Evolutionary conservation across 1,140 invertebrate genomes (phyloP), one percentile per base, ranked within the genome.

Genomic region (Solen grandis): DNA sequence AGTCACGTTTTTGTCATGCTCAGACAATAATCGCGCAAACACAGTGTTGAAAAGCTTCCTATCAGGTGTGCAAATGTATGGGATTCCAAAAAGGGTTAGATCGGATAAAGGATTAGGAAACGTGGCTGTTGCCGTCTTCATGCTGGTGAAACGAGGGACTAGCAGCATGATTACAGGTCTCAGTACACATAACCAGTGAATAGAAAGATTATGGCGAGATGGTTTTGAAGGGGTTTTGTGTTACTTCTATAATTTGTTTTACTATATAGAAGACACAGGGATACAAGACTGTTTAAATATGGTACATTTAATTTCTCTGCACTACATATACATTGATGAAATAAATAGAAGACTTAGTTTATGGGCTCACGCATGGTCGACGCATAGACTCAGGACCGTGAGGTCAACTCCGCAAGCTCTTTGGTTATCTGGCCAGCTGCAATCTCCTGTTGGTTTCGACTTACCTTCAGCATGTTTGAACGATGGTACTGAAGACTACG

Each of bases 71-170:
- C 35, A 68, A 46, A 41, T 13, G 22, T 68, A 41, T 50, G 31
- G 65, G 13, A 68, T 68, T 68, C 65, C 65, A 38, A 38, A 68
- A 68, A 27, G 46, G n/a, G 46, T 50, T 50, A 50, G 46, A n/a
- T 63, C 60, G 10, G 60, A 63, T 29, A 63, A 63, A 35, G 52
- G 52, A 16, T n/a, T n/a, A n/a, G n/a, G n/a, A n/a, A n/a, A n/a
- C n/a, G n/a, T n/a, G n/a, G n/a, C n/a, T n/a, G 27, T 72, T 31
- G 69, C 50, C 1, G 54, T 57, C 25, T 31, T 55, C 22, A 57
- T 72, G 69, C 10, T 72, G 14, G 41, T 19, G 31, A 5, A 16
- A n/a, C n/a, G n/a, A n/a, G n/a, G n/a, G n/a, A n/a, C n/a, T n/a
- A n/a, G n/a, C n/a, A 50, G 46, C n/a, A 50, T 50, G 46, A 50